Evolutionary conservation across 2,113 vertebrate species (phyloP).

Genomic region (Delphinus delphis): DNA sequence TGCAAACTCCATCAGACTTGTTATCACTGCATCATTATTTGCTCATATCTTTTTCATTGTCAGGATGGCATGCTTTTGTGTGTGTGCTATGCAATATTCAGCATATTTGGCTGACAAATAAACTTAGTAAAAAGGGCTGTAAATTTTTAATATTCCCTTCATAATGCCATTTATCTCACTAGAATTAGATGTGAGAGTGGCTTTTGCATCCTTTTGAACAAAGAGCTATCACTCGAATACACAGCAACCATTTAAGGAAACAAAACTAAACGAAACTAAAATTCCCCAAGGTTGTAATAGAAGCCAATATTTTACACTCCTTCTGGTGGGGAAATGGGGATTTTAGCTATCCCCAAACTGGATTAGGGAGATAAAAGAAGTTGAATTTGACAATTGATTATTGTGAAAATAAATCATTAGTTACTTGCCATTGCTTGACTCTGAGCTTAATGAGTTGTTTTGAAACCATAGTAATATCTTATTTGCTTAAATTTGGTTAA

Average conservation of each 20-base stretch:
- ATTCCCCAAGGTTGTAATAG: background rate
- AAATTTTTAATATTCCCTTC: conserved; percentile 87
- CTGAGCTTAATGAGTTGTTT: conserved; percentile 17
- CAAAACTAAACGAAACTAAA: conserved; percentile 1
- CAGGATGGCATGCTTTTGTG: conserved; percentile 76
- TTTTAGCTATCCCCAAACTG: background rate
- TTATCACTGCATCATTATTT: conserved; percentile 83
- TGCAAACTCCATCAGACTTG: conserved; percentile 82
- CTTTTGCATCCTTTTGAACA: conserved; percentile 68
- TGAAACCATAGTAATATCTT: conserved; percentile 27
- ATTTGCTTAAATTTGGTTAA: conserved; percentile 12
- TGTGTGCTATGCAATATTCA: conserved; percentile 81
- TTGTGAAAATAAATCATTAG: background rate
- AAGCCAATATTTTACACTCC: background rate
- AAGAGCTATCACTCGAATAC: conserved; percentile 74
- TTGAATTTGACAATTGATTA: background rate
- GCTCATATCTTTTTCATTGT: conserved; percentile 85
- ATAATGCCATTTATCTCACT: conserved; percentile 81
- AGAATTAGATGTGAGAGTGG: conserved; percentile 77
- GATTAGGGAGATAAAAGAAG: background rate
- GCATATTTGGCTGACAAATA: conserved; percentile 81
- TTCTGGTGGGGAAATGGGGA: background rate
- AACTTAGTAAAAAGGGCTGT: conserved; percentile 84
- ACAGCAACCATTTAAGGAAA: conserved; percentile 44
- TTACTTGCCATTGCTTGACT: background rate